Base-by-base conservation (phyloP, 2,113 vertebrate species). In the Arvicanthis niloticus region DNA sequence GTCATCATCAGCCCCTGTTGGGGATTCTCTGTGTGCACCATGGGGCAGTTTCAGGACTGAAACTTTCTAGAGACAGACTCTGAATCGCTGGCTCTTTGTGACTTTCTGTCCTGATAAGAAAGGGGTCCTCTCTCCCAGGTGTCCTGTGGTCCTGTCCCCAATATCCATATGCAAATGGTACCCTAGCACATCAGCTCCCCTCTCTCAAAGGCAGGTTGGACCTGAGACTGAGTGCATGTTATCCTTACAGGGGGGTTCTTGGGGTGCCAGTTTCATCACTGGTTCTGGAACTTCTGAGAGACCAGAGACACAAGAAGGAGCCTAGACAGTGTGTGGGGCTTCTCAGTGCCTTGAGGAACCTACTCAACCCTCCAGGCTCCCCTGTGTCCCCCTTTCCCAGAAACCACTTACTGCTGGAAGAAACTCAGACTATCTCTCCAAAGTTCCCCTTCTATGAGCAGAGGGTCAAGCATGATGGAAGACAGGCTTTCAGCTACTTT, bases 301-400 rank as follows among this genome's bases (percentile, higher is more conserved):
- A 29, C 45, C 40, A 21, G 40, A 67, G 60, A 48, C 9, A 86
- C 26, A 34, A 7, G 40, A 42, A 48, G 2, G 60, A 34, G 9
- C 2, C 13, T 16, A 42, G n/a, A 42, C 13, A 40, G 3, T 19
- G 1, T 17, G 17, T 42, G 3, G 1, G 7, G 56, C 1, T 31
- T 62, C 56, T 42, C n/a, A 15, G 40, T 42, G 22, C 29, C 60
- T 26, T 21, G 21, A 45, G 60, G 9, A 48, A 62, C 7, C 24
- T 16, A 45, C 40, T 29, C n/a, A 85, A 5, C 15, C 8, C 26
- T 65, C n/a, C 58, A 45, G 2, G 4, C 19, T 65, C 6, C 8
- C 4, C 16, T 45, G 0, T 19, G 2, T 65, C 9, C 26, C 26
- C 16, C 7, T 65, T 45, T 85, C 4, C 26, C n/a, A 45, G 26